Base-by-base conservation (phyloP, 1,140 invertebrate species). In the Eurosta solidaginis region DNA sequence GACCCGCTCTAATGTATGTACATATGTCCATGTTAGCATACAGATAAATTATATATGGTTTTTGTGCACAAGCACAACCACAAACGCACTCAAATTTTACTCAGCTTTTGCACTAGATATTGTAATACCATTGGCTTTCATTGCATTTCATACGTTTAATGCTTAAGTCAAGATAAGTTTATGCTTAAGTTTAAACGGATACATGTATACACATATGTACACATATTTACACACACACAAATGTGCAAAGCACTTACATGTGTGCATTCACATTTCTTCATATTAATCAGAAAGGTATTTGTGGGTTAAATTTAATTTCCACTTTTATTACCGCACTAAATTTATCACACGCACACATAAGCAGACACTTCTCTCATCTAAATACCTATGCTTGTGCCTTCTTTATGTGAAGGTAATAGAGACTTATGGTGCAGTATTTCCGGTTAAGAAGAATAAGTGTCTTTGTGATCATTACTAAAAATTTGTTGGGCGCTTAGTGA, bases 261-360 rank as follows among this genome's bases (percentile, higher is more conserved):
- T n/a, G n/a, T n/a, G n/a, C n/a, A n/a, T n/a, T n/a, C n/a, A n/a
- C n/a, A n/a, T n/a, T n/a, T 29, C 27, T 27, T 12, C 10, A 17
- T 17, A 59, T 59, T 33, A 36, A 4, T 33, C 17, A n/a, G 54
- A 29, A 33, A 59, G 54, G 54, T 33, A 59, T 59, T 59, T 59
- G 54, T 59, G 54, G 54, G 29, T 59, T 59, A 59, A 59, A 59
- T 59, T 59, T 59, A 59, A 59, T 59, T 59, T 59, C 54, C 54
- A 59, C 27, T 59, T 33, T 59, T 59, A 59, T 59, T 59, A 59
- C 54, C 54, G 3, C 54, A 59, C 54, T 25, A 10, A n/a, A 59
- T 29, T 33, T 59, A n/a, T 59, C 54, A 59, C 54, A 17, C 12
- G n/a, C n/a, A 14, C 50, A 54, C 4, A 54, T 17, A 47, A 47